Base-by-base conservation (phyloP, 1,140 invertebrate genomes). In the Hormaphis cornu region DNA sequence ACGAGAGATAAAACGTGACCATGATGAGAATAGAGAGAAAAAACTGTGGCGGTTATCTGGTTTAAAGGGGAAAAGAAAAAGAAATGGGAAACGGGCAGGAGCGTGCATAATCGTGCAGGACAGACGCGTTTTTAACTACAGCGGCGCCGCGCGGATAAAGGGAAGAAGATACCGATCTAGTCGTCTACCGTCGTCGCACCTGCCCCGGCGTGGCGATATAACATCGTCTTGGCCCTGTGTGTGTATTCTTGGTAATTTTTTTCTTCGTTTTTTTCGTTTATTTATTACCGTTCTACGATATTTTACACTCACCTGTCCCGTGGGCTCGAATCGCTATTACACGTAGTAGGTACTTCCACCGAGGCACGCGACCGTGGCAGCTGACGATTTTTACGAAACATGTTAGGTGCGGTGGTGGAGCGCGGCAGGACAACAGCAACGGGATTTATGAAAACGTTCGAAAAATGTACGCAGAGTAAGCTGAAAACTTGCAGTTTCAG, bases 91-190 rank as follows among this genome's bases (percentile, higher is more conserved):
- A 48, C 22, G 24, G 12, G 0, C 8, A 35, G 18, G 14, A 61
- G 37, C 56, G 56, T 61, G 26, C 24, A 56, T 56, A 37, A 56
- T 54, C 37, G 53, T 56, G 33, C n/a, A 20, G 18, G 53, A 54
- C 28, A 18, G 18, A 54, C 33, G 33, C 44, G 20, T 63, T 63
- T 61, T 63, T 63, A 63, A 63, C 59, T 63, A 48, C 42, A n/a
- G 59, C 26, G 26, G 42, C 12, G n/a, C 9, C 24, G 12, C 30
- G 10, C 5, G n/a, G 30, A 54, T 8, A 54, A n/a, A 48, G 40
- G n/a, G n/a, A n/a, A n/a, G n/a, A n/a, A 63, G 59, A 63, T 63
- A 63, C 59, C 48, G 33, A 63, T 63, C 59, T 63, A 63, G 59
- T 63, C 48, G 59, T 16, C 40, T 16, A n/a, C 30, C 28, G 37